Evolutionary conservation across 2,888 invertebrate species (phyloP), one percentile per base, ranked within the genome.

Genomic region (Drosophila peninsularis): DNA sequence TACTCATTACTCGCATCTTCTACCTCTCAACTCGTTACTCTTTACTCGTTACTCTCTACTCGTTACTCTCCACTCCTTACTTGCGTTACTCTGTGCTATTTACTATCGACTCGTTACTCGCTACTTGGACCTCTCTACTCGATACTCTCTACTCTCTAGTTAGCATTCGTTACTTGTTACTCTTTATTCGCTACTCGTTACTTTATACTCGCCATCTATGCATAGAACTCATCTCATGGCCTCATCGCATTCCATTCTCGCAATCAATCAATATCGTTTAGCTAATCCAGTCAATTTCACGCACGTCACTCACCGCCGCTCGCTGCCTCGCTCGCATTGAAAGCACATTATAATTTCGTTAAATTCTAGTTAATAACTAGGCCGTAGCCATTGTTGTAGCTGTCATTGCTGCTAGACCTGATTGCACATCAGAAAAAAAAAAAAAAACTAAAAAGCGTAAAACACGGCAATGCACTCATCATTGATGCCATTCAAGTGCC

Each of bases 401-500:
- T 13, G 24, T 10, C 19, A 3, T 14, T 13, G 13, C n/a, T 13
- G 37, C 19, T 55, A 34, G 36, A 44, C 19, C 41, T 49, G 34
- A 21, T 50, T 42, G 41, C 64, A n/a, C 19, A 44, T 44, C 11
- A 36, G 14, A 49, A 30, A 47, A 49, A 34, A 6, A 47, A 17
- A 10, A 9, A 30, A 17, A 5, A n/a, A 14, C 6, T 27, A 14
- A 45, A 21, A 21, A 21, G 9, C n/a, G 21, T 50, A 14, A 21
- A 57, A 47, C 56, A 47, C 34, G 47, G 34, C 21, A 50, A 30
- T 63, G 34, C 45, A 21, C 17, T 37, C 39, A 42, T 50, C 21
- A 14, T 27, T 30, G 50, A 57, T 63, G 44, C 21, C 54, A 47
- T 65, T 74, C 61, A 62, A 77, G 66, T 69, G 69, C 27, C 54